Conservation (phyloP, 1,140 invertebrate species). For the Stratiolaelaps scimitus region DNA sequence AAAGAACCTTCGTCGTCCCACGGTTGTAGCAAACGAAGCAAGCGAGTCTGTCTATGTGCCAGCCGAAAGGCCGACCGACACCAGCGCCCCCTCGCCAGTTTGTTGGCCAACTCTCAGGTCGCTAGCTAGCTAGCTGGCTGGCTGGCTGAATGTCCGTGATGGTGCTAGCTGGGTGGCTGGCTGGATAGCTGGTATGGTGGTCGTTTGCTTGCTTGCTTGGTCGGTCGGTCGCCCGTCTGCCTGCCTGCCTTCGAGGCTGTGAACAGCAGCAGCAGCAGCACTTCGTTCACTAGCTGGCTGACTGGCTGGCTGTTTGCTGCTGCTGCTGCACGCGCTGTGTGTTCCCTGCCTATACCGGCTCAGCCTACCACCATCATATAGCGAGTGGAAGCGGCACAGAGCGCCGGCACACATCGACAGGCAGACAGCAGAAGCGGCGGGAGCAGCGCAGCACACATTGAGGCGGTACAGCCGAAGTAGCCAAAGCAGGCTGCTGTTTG, state of each 20-base stretch:
- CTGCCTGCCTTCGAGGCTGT: not conserved
- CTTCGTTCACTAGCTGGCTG: too few relatives aligned
- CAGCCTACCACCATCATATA: not conserved
- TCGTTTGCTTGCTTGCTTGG: constrained; percentile 13
- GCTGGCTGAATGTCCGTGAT: not conserved
- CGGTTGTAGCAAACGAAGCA: constrained; percentile 10
- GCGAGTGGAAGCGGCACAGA: not conserved
- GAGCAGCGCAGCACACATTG: too few relatives aligned
- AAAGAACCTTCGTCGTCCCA: constrained; percentile 26
- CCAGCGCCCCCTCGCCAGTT: constrained; percentile 22
- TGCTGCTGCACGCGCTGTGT: not conserved
- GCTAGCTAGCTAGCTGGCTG: not conserved
- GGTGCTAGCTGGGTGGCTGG: not conserved
- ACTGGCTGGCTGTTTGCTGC: not conserved
- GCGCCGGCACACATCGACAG: not conserved
- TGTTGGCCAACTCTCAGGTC: constrained; percentile 22
- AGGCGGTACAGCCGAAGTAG: not conserved
- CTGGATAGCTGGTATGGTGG: not conserved
- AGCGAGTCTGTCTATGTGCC: not conserved
- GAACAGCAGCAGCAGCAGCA: too few relatives aligned
- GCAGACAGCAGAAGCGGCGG: not conserved
- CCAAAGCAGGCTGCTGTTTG: too few relatives aligned
- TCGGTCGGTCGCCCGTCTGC: not conserved
- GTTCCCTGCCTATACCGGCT: not conserved
- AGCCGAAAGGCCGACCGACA: constrained; percentile 6